phyloP scores from a whole-genome alignment of 2,113 vertebrate species.

The Prinia subflava region DNA sequence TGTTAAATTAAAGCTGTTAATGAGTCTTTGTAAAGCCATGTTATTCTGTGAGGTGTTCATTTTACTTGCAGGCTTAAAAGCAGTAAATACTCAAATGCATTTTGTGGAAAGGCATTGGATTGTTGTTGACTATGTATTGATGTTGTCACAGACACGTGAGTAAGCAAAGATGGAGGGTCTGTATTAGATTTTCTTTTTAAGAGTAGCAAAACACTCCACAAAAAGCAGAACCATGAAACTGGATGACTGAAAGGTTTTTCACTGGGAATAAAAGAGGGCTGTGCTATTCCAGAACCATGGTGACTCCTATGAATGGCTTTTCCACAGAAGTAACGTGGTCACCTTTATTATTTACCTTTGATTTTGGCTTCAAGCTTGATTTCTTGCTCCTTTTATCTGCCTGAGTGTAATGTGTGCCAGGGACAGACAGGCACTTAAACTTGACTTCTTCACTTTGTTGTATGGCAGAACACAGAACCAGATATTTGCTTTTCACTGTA shows the following conservation, averaged over 20 bases:
- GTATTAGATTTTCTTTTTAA: neutral
- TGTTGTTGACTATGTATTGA: neutral
- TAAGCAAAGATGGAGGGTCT: neutral
- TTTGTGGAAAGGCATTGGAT: neutral
- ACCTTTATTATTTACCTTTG: constrained; percentile 17
- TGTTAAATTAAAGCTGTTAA: neutral
- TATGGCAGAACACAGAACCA: neutral
- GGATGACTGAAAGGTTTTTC: neutral
- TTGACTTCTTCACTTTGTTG: neutral
- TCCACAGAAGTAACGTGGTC: neutral
- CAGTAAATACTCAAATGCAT: neutral
- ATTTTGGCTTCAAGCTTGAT: neutral
- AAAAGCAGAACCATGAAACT: neutral
- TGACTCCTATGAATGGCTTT: neutral
- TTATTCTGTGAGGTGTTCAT: neutral
- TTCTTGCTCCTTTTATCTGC: constrained; percentile 6
- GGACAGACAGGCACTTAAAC: neutral
- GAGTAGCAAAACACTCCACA: neutral
- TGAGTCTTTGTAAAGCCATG: neutral
- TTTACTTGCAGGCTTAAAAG: neutral
- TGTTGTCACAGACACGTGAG: neutral
- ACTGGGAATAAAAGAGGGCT: neutral
- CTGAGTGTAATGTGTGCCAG: neutral
- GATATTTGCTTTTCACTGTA: neutral
- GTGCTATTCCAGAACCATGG: neutral